These are phyloP conservation scores for Ceratina japonica DNA, from an alignment of 1,140 invertebrate species.

Conservation along the genomic window DNA sequence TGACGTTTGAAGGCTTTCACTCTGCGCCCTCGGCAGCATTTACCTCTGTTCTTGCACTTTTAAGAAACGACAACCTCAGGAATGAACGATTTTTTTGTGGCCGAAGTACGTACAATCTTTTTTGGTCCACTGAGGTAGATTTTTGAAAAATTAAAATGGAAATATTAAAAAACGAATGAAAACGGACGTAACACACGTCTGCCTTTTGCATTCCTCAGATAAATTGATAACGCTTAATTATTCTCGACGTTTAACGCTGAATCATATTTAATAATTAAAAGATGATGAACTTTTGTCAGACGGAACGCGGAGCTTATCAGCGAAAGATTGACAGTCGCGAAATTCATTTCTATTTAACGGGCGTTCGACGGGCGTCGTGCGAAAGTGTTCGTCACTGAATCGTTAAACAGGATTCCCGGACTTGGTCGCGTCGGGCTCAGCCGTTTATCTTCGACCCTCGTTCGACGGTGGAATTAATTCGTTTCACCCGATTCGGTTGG, in stretches of 20 bases:
- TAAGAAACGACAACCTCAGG: not conserved
- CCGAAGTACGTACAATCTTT: too few relatives aligned
- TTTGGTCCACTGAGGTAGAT: too few relatives aligned
- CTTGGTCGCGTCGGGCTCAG: conserved; percentile 22
- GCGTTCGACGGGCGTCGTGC: conserved; percentile 11
- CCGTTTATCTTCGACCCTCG: conserved; percentile 61
- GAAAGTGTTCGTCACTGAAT: conserved; percentile 41
- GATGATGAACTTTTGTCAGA: not conserved
- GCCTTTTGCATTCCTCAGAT: too few relatives aligned
- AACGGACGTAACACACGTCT: too few relatives aligned
- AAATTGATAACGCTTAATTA: too few relatives aligned
- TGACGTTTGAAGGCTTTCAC: conserved; percentile 52
- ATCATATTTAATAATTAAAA: too few relatives aligned
- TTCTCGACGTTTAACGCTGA: too few relatives aligned
- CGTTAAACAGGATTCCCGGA: conserved; percentile 35
- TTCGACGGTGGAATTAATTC: conserved; percentile 60
- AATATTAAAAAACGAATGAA: too few relatives aligned
- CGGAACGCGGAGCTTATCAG: too few relatives aligned
- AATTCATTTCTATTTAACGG: not conserved
- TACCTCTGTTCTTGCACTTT: conserved; percentile 40
- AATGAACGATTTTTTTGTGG: not conserved
- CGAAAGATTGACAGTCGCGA: not conserved
- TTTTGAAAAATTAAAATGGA: too few relatives aligned
- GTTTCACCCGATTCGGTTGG: conserved; percentile 51
- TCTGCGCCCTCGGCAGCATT: conserved; percentile 46